phyloP scores from a whole-genome alignment of 2,113 vertebrate species.

The Onychostruthus taczanowskii region DNA sequence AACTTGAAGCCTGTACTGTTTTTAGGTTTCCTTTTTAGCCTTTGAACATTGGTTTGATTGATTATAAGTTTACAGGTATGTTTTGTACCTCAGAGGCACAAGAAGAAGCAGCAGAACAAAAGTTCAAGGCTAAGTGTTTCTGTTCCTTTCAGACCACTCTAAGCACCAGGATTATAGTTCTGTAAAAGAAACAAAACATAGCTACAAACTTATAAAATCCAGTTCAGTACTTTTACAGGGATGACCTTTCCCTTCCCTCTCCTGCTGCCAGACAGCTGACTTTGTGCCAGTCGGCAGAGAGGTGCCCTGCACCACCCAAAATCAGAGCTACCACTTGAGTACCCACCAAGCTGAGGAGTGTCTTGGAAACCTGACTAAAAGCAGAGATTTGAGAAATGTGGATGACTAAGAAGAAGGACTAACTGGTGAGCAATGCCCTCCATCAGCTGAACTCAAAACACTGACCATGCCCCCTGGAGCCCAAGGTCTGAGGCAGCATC shows the following conservation, averaged over 20 bases:
- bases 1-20: constrained; percentile 17
- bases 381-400: background rate
- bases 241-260: background rate
- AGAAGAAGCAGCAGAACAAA: constrained; percentile 65
- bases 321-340: background rate
- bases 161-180: constrained; percentile 64
- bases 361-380: background rate
- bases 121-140: constrained; percentile 72
- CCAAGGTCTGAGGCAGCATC: accelerated
- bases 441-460: background rate
- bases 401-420: background rate
- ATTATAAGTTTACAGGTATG: constrained; percentile 67
- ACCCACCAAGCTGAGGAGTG: background rate
- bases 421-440: background rate
- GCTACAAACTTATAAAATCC: constrained; percentile 65
- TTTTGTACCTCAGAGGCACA: constrained; percentile 67
- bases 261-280: background rate
- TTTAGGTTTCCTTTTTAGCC: constrained; percentile 23
- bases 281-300: accelerated
- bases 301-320: background rate
- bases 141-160: constrained; percentile 70
- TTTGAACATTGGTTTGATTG: background rate
- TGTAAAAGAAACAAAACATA: constrained; percentile 61
- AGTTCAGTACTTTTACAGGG: background rate
- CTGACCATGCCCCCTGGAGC: background rate